Base-by-base conservation (phyloP, 2,888 invertebrate genomes). In the Oscheius myriophilus region DNA sequence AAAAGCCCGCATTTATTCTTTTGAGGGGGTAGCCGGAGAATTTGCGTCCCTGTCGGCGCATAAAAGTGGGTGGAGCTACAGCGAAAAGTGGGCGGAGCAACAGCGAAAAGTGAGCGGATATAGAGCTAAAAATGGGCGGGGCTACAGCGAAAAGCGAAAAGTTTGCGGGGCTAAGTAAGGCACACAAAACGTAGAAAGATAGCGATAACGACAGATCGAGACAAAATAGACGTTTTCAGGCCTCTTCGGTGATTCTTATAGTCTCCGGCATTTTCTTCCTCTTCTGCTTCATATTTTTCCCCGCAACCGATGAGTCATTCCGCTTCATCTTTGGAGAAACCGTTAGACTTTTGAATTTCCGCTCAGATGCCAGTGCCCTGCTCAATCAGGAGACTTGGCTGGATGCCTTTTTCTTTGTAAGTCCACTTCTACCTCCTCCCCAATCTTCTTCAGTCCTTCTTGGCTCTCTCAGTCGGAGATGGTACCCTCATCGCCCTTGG, bases 401-500 rank as follows among this genome's bases (percentile, higher is more conserved):
- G 18, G n/a, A 39, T 25, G 63, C 53, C 14, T 26, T 3, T 7
- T 18, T 26, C 21, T 21, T 4, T 2, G 53, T 53, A 2, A 53
- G 53, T 53, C 14, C 3, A 3, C 11, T 9, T 49, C 9, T 49
- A 49, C 3, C 6, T 6, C 49, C 3, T 6, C 3, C n/a, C n/a
- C 21, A 6, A 21, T 49, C 49, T 9, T 21, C 23, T 26, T 53
- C 14, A 25, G 21, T 6, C 53, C 7, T 14, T 63, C 11, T 12
- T 49, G 42, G n/a, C 46, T 12, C 39, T 52, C 11, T 26, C 39
- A 16, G 39, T 63, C 41, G 63, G 63, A 18, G 63, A 63, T 51
- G 63, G 63, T 2, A 63, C 63, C 3, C 52, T 63, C 12, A 25
- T 51, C 33, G 51, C 63, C 26, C 52, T 63, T n/a, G 63, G 63